Evolutionary conservation across 2,113 vertebrate species (phyloP).

Genomic region (Oncorhynchus kisutch): DNA sequence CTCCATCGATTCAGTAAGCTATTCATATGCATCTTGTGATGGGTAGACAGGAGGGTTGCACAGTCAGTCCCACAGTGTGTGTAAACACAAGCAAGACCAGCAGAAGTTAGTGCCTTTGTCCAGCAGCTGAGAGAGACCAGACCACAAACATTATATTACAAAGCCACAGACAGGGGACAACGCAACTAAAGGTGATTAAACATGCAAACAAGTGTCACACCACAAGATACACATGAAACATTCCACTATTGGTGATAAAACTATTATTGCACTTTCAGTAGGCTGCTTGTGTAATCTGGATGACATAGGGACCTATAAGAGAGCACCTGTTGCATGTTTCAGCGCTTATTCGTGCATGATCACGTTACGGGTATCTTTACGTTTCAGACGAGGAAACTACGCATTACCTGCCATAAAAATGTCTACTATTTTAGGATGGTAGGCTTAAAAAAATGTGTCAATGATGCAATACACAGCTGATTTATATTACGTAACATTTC

Average conservation of each 20-base stretch:
- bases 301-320: not conserved
- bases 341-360: no score
- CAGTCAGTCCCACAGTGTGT: not conserved
- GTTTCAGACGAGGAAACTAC: no score
- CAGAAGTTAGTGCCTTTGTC: slow-evolving; percentile 15
- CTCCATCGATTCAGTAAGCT: slow-evolving; percentile 44
- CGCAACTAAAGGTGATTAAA: not conserved
- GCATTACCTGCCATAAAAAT: no score
- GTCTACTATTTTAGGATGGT: no score
- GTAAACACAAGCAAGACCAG: slow-evolving; percentile 1
- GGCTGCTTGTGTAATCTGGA: not conserved
- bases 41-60: slow-evolving; percentile 11
- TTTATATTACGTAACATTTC: not conserved
- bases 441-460: no score
- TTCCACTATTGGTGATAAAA: not conserved
- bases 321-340: no score
- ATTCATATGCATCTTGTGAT: slow-evolving; percentile 42
- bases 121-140: slow-evolving; percentile 7
- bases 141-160: not conserved
- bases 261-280: not conserved
- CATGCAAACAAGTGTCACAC: not conserved
- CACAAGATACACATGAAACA: not conserved
- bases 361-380: no score
- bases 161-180: slow-evolving; percentile 1
- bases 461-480: not conserved